These are phyloP conservation scores for Diabrotica virgifera DNA, from an alignment of 1,140 invertebrate genomes.

Conservation along the genomic window DNA sequence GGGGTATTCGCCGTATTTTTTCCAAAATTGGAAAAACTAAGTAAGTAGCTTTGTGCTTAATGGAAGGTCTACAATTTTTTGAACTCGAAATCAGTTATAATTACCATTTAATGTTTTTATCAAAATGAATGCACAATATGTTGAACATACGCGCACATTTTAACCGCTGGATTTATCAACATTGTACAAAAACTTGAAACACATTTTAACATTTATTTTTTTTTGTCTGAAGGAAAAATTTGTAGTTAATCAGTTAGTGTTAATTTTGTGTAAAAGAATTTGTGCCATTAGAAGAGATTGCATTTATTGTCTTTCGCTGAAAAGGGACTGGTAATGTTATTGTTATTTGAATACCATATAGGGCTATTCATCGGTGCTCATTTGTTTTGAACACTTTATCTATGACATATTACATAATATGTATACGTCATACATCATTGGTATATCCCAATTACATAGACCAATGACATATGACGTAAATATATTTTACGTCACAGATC, in stretches of 20 bases:
- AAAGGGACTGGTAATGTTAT: too few species aligned
- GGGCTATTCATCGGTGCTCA: too few species aligned
- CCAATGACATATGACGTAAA: too few species aligned
- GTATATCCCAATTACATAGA: too few species aligned
- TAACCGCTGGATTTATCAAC: conserved; percentile 19
- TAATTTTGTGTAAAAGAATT: conserved; percentile 25
- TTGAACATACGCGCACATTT: conserved; percentile 19
- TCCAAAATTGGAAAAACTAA: conserved; percentile 9
- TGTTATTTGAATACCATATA: too few species aligned
- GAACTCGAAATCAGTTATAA: not conserved
- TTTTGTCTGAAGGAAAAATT: conserved; percentile 10
- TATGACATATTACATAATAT: too few species aligned
- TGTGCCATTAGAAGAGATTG: conserved; percentile 36
- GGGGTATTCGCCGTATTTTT: not conserved
- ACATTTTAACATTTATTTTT: conserved; percentile 9
- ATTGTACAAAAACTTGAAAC: conserved; percentile 17
- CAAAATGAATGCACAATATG: conserved; percentile 23
- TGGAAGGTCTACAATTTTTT: conserved; percentile 13
- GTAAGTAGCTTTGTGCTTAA: conserved; percentile 29
- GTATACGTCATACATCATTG: too few species aligned
- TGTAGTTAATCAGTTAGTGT: conserved; percentile 12
- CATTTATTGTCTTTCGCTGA: conserved; percentile 22
- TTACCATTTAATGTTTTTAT: conserved; percentile 20
- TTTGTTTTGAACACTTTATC: too few species aligned
- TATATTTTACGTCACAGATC: too few species aligned